These are phyloP conservation scores for Drosophila multiciliata DNA, from an alignment of 2,888 invertebrate genomes.

Conservation along the genomic window DNA sequence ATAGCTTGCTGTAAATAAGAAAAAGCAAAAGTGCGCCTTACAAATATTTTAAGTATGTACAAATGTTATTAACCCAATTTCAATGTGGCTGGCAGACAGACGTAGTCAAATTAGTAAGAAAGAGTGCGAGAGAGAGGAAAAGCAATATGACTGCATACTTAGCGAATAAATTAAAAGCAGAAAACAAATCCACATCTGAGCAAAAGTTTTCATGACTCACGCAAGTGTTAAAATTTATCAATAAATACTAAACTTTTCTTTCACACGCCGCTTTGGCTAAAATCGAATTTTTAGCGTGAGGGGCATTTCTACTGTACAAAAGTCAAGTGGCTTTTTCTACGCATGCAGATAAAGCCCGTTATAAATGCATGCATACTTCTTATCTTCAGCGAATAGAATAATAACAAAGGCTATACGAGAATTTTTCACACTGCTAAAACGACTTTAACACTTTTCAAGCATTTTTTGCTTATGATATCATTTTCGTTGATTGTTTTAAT, in stretches of 20 bases:
- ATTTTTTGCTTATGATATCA: conserved; percentile 53
- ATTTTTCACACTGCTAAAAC: conserved; percentile 25
- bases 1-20: conserved; percentile 28
- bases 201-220: conserved; percentile 48
- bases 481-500: conserved; percentile 55
- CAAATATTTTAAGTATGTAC: conserved; percentile 52
- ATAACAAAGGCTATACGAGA: conserved; percentile 1
- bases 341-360: conserved; percentile 39
- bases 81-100: conserved; percentile 60
- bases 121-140: conserved; percentile 2
- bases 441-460: conserved; percentile 9
- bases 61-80: conserved; percentile 73
- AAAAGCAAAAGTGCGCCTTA: conserved; percentile 61
- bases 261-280: conserved; percentile 36
- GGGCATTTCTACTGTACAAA: conserved; percentile 47
- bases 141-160: conserved; percentile 38
- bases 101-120: conserved; percentile 22
- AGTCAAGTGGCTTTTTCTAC: conserved; percentile 54
- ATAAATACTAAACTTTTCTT: conserved; percentile 29
- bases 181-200: conserved; percentile 21
- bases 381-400: conserved; percentile 41
- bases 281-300: conserved; percentile 29
- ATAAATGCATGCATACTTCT: conserved; percentile 39
- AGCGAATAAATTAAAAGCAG: conserved; percentile 34
- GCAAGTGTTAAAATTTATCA: conserved; percentile 20